A percentile compares a stretch with the other conserved stretches of the same genome.
Evolutionary conservation across 2,888 invertebrate species (phyloP).

Genomic region (Ophion costatus): DNA sequence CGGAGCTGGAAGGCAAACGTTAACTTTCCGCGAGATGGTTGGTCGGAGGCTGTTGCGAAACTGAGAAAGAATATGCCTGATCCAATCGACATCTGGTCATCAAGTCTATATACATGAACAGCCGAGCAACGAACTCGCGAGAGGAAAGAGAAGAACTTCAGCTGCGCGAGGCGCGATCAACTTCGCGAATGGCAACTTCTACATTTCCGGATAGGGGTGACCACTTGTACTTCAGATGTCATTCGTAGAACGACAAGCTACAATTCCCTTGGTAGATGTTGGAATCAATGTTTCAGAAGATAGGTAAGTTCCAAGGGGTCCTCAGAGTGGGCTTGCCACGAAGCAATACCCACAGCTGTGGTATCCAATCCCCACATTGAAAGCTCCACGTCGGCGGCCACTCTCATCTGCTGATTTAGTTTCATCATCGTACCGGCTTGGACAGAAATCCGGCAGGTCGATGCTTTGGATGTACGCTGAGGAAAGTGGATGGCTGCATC

Average conservation of each 20-base stretch:
- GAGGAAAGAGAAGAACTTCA: neutral
- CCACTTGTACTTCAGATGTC: neutral
- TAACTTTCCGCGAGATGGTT: slow-evolving; percentile 6
- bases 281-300: neutral
- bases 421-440: slow-evolving; percentile 4
- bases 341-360: neutral
- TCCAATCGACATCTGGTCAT: slow-evolving; percentile 13
- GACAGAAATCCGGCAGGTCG: neutral
- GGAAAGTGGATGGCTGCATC: slow-evolving; percentile 38
- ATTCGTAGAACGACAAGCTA: too few species aligned
- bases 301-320: neutral
- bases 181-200: neutral
- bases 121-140: neutral
- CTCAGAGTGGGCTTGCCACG: neutral
- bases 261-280: neutral
- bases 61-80: neutral
- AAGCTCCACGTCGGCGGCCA: neutral
- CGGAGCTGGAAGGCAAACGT: slow-evolving; percentile 14
- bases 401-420: neutral
- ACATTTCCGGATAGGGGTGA: neutral
- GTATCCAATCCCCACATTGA: neutral
- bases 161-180: neutral
- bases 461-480: neutral
- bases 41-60: slow-evolving; percentile 6
- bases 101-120: neutral